Conservation (phyloP, 2,797 vertebrate genomes). For the Cynodonichthys magdalenae region DNA sequence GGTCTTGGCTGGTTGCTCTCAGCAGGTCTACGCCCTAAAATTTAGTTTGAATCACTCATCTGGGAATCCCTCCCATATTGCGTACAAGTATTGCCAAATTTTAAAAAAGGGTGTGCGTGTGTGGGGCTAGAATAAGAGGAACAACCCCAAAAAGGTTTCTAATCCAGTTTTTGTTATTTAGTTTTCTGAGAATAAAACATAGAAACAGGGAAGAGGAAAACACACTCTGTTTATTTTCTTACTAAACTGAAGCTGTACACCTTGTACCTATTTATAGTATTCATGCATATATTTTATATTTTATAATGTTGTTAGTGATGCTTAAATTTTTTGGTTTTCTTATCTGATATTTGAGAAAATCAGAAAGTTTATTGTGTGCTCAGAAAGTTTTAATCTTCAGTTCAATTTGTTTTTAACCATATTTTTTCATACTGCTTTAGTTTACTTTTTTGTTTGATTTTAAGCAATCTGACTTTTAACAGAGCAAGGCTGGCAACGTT, state of each 20-base stretch:
- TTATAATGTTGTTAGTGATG: too few species aligned
- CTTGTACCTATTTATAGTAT: too few species aligned
- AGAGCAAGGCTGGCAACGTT: too few species aligned
- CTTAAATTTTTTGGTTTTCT: too few species aligned
- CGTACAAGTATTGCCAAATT: slow-evolving; percentile 47
- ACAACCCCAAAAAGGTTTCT: slow-evolving; percentile 9
- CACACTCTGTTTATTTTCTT: background rate
- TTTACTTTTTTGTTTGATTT: background rate
- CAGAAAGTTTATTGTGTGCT: background rate
- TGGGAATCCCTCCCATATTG: slow-evolving; percentile 55
- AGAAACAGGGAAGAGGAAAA: slow-evolving; percentile 1
- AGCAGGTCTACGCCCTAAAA: slow-evolving; percentile 45
- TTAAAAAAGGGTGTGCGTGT: background rate
- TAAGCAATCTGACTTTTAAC: background rate
- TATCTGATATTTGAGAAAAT: background rate
- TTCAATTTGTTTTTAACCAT: too few species aligned
- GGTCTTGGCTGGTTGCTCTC: slow-evolving; percentile 24
- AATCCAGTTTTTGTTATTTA: slow-evolving; percentile 24
- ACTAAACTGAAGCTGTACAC: background rate
- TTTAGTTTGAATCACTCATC: slow-evolving; percentile 48
- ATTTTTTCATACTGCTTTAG: background rate
- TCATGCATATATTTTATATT: too few species aligned
- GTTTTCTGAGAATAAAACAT: slow-evolving; percentile 14
- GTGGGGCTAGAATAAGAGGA: slow-evolving; percentile 17
- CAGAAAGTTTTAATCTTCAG: too few species aligned